Conservation (phyloP, 2,113 vertebrate genomes). For the Ammodytes dubius region DNA sequence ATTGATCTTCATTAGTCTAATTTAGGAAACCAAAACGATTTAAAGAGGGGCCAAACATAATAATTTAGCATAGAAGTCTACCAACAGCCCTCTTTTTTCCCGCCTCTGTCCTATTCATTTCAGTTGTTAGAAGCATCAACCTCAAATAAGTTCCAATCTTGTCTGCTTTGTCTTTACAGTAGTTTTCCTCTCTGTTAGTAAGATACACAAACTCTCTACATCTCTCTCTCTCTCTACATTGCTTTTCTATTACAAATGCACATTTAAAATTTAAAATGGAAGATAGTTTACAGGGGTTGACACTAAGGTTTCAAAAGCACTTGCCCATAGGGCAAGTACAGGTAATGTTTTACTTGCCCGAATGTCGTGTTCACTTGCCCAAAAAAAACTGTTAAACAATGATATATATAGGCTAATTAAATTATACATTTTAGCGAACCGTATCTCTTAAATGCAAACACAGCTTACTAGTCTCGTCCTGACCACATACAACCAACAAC, state of each 20-base stretch:
- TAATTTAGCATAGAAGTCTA: background rate
- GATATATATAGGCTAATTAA: too few relatives aligned
- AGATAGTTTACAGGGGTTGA: too few relatives aligned
- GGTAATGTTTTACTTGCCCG: too few relatives aligned
- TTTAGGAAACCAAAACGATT: background rate
- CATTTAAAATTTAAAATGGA: slow-evolving; percentile 35
- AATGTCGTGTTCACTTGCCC: too few relatives aligned
- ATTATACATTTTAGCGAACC: too few relatives aligned
- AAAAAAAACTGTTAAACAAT: too few relatives aligned
- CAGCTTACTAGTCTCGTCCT: too few relatives aligned
- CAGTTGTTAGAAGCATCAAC: too few relatives aligned
- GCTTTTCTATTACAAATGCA: slow-evolving; percentile 35
- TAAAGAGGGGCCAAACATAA: background rate
- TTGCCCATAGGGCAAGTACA: too few relatives aligned
- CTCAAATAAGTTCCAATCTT: background rate
- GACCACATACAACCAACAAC: too few relatives aligned
- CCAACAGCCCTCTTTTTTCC: background rate
- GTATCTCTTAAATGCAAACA: too few relatives aligned
- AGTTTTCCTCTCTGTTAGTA: slow-evolving; percentile 9
- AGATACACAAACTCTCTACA: background rate
- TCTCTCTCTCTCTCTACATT: slow-evolving; percentile 2
- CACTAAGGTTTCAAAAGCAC: too few relatives aligned
- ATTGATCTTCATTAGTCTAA: background rate
- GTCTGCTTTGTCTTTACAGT: slow-evolving; percentile 3
- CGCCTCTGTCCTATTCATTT: background rate